Evolutionary conservation across 1,140 invertebrate genomes (phyloP), one percentile per base, ranked within the genome.

Genomic region (Agrilus planipennis): DNA sequence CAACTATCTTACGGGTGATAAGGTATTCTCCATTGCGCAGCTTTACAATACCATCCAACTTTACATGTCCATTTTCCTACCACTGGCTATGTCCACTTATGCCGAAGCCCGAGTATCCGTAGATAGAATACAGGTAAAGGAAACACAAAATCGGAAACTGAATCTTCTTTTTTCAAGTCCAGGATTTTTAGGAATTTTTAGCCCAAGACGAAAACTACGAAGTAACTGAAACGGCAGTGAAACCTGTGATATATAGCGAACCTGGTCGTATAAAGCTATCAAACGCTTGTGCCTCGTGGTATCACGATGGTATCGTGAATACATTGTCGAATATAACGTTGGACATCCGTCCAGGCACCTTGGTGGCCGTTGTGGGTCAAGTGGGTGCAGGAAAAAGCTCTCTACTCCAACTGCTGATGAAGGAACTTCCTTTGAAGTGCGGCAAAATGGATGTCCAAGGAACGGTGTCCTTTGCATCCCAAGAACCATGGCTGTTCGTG

Each of bases 341-440:
- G 10, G 64, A 62, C 2, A 67, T 77, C 1, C 58, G 65, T 44
- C 62, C 71, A 4, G 79, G 80, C 4, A 70, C 83, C 53, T 68
- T 88, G 23, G 60, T 79, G 30, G 79, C 77, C 9, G 60, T 90
- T 2, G 76, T 87, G 21, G 86, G 86, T 29, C 65, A 78, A 23
- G 83, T 89, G 17, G 84, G 84, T 22, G 67, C 79, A 35, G 85
- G 85, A 50, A 89, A 87, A 76, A 82, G 76, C 46, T 83, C 84
- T 0, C 58, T 88, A 1, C 62, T 89, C 17, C 79, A 85, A 66
- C 59, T 80, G 18, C 67, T 88, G 27, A 57, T 88, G 27, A 71
- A 75, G 22, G 86, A 89, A 60, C 44, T 87, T 11, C 70, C 72
- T 15, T 52, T 76, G 14, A 58, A 61, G 0, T 58, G 66, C 12